Evolutionary conservation across 2,113 vertebrate species (phyloP).

Genomic region (Triplophysa dalaica): DNA sequence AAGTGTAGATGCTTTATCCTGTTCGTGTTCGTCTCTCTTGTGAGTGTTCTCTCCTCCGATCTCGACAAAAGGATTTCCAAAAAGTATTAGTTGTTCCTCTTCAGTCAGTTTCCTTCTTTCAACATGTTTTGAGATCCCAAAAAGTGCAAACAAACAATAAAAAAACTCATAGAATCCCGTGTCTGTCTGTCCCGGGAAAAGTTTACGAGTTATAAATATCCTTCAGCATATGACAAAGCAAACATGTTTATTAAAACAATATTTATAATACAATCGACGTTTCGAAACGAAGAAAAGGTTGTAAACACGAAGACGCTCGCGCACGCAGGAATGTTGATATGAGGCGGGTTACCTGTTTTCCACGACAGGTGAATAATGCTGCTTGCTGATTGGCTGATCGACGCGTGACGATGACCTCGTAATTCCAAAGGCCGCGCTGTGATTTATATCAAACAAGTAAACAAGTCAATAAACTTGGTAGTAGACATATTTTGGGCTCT

Average conservation of each 20-base stretch:
- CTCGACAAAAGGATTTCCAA: not conserved
- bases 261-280: not conserved
- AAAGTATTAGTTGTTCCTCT: too few relatives aligned
- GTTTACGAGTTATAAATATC: not conserved
- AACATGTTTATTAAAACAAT: not conserved
- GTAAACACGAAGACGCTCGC: slow-evolving; percentile 5
- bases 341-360: slow-evolving; percentile 32
- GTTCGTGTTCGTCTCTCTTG: not conserved
- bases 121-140: not conserved
- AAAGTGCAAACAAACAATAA: not conserved
- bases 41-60: too few relatives aligned
- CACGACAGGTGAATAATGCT: slow-evolving; percentile 4
- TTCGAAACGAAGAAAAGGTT: not conserved
- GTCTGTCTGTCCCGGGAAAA: not conserved
- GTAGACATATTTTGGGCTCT: not conserved
- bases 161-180: not conserved
- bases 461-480: slow-evolving; percentile 4
- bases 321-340: not conserved
- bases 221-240: not conserved
- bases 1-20: not conserved
- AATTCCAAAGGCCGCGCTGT: slow-evolving; percentile 14
- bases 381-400: slow-evolving; percentile 36
- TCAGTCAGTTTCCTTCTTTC: not conserved
- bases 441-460: slow-evolving; percentile 32
- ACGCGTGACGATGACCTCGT: not conserved